A percentile compares a stretch with the other conserved stretches of the same genome.
phyloP scores from a whole-genome alignment of 2,888 invertebrate species.

The Eulithis prunata region DNA sequence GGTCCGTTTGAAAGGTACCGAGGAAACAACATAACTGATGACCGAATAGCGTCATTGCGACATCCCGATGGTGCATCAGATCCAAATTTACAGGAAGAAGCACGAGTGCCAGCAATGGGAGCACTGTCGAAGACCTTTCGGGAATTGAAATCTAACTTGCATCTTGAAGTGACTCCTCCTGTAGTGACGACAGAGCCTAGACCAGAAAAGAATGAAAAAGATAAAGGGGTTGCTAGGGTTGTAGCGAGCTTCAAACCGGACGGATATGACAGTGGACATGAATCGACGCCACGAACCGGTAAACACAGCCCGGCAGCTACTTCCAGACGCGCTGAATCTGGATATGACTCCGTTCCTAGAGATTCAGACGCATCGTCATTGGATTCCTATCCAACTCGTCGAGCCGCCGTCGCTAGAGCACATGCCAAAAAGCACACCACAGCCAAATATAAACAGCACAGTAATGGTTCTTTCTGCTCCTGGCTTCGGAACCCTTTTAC shows the following conservation, averaged over 20 bases:
- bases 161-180: constrained; percentile 80
- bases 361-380: constrained; percentile 95
- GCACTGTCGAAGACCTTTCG: constrained; percentile 86
- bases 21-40: constrained; percentile 79
- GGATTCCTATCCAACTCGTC: constrained; percentile 86
- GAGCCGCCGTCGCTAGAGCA: constrained; percentile 78
- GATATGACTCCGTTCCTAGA: constrained; percentile 95
- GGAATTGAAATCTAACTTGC: constrained; percentile 80
- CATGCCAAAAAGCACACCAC: constrained; percentile 82
- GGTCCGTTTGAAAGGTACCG: constrained; percentile 88
- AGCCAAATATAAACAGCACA: constrained; percentile 88
- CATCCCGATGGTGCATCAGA: constrained; percentile 97
- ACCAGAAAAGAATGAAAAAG: constrained; percentile 86
- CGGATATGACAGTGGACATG: constrained; percentile 93
- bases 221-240: constrained; percentile 87
- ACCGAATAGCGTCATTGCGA: constrained; percentile 88
- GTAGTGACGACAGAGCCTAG: constrained; percentile 85
- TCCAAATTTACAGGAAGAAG: constrained; percentile 92
- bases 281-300: constrained; percentile 92
- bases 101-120: constrained; percentile 86
- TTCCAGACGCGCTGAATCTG: constrained; percentile 93
- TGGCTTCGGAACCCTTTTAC: constrained; percentile 91
- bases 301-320: constrained; percentile 92
- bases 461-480: constrained; percentile 89
- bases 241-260: constrained; percentile 87